Evolutionary conservation across 2,113 vertebrate species (phyloP).

Genomic region (Onychostoma macrolepis): DNA sequence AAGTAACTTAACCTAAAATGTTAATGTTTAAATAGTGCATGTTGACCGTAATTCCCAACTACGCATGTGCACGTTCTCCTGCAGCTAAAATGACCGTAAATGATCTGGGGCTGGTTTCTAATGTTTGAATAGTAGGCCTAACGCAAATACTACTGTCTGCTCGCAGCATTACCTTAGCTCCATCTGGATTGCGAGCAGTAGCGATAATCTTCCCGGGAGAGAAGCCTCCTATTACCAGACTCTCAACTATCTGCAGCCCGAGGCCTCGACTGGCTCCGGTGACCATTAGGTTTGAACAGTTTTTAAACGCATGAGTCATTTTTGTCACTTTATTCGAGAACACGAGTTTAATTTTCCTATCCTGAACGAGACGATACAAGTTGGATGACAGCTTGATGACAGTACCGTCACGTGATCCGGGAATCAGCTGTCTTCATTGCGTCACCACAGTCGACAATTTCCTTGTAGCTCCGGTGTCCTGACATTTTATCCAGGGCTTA

Average conservation of each 20-base stretch:
- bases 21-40: background rate
- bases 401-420: background rate
- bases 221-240: conserved; percentile 63
- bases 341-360: background rate
- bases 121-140: background rate
- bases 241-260: conserved; percentile 76
- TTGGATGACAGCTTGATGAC: background rate
- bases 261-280: conserved; percentile 79
- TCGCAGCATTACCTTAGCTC: conserved; percentile 69
- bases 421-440: background rate
- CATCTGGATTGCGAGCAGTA: conserved; percentile 67
- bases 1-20: background rate
- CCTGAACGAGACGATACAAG: background rate
- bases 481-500: too few relatives aligned
- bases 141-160: background rate
- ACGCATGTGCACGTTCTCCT: background rate
- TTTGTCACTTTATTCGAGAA: background rate
- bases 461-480: too few relatives aligned
- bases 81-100: background rate
- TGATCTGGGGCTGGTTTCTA: background rate
- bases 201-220: conserved; percentile 75
- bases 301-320: conserved; percentile 67
- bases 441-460: background rate
- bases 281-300: conserved; percentile 74
- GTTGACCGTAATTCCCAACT: background rate